Conservation (phyloP, 2,797 vertebrate genomes). For the Sebastes vulpes region DNA sequence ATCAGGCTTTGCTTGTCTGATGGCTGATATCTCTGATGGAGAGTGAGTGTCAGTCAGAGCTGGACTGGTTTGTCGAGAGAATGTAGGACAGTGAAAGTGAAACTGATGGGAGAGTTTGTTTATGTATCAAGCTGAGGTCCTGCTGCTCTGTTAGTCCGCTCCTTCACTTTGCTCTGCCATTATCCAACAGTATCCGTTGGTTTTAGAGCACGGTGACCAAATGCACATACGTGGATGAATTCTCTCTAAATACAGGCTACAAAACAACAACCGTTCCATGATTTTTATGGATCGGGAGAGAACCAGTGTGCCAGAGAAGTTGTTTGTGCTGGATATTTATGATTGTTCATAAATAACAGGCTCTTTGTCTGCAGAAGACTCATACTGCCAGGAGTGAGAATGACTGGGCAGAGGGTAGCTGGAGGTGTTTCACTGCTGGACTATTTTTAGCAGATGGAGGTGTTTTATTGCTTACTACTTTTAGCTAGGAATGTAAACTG, state of each 20-base stretch:
- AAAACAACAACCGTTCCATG: neutral
- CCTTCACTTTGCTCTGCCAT: neutral
- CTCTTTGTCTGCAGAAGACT: slow-evolving; percentile 18
- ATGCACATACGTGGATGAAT: neutral
- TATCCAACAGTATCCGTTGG: neutral
- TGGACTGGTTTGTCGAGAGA: neutral
- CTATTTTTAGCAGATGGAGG: slow-evolving; percentile 37
- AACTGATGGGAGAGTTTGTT: neutral
- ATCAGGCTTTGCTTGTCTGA: neutral
- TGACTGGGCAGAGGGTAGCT: slow-evolving; percentile 18
- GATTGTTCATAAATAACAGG: slow-evolving; percentile 35
- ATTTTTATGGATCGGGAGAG: neutral
- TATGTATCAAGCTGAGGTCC: neutral
- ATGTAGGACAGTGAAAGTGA: neutral
- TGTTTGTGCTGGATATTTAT: slow-evolving; percentile 23
- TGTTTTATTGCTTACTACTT: slow-evolving; percentile 23
- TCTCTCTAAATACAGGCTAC: neutral
- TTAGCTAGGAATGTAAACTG: neutral
- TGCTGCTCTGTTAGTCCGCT: neutral
- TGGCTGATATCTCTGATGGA: neutral
- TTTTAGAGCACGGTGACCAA: neutral
- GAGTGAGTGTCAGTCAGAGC: neutral
- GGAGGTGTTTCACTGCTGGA: slow-evolving; percentile 8
- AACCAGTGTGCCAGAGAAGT: neutral
- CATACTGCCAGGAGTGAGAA: neutral